Base-by-base conservation (phyloP, 2,797 vertebrate genomes). In the Clangula hyemalis region DNA sequence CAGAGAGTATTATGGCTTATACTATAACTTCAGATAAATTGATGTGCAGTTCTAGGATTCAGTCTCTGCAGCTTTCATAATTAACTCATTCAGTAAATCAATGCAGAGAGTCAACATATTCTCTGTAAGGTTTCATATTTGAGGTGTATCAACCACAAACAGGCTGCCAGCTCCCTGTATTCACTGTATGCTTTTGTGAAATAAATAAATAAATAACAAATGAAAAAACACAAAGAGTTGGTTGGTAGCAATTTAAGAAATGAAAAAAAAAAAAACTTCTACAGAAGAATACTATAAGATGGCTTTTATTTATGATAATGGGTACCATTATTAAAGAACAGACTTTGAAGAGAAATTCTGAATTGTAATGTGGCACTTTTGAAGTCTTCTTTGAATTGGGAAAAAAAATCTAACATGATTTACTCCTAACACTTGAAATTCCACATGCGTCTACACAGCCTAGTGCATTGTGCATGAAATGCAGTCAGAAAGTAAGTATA, bases 1-100 rank as follows among this genome's bases (percentile, higher is more conserved):
- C 95, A 97, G 97, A 95, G 84, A 97, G 92, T 84, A 78, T 96
- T 98, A 98, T 98, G 98, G 98, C 98, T 98, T 98, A 96, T 97
- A 96, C 77, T 93, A 69, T 96, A 95, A 95, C 83, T 95, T 97
- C 94, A 97, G 93, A 85, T 72, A 94, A 94, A 95, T 85, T 87
- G 81, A 90, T 71, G 86, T 95, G 94, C 91, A 95, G 83, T 65
- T 91, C 75, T 79, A 94, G 88, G 82, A 94, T 77, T 91, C 53
- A 7, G 11, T 71, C 69, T 85, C 61, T 72, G 66, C 74, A 72
- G 76, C 78, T 95, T 86, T 66, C n/a, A 4, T 24, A 84, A 79
- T 6, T 6, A 94, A 73, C 66, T 93, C 85, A 93, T 83, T 85
- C 73, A 69, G 58, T 78, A 70, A 86, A 92, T 51, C 78, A 82